Evolutionary conservation across 2,797 vertebrate genomes (phyloP).

Genomic region (Diglossa cyanea): DNA sequence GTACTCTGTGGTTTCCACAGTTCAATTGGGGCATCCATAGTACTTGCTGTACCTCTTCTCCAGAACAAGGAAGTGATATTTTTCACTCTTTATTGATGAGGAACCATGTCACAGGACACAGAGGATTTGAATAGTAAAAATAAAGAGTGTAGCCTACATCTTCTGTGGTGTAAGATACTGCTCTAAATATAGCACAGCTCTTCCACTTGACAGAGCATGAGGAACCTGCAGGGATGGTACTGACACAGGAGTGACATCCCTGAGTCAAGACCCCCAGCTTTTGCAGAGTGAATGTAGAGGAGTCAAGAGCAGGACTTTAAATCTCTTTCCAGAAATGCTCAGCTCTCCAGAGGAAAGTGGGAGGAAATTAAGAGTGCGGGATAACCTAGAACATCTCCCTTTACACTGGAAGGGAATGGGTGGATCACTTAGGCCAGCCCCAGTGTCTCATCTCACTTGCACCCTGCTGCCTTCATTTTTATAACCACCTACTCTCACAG

Average conservation of each 20-base stretch:
- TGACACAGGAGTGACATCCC: not conserved
- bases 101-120: not conserved
- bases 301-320: not conserved
- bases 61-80: not conserved
- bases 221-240: not conserved
- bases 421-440: not conserved
- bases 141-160: not conserved
- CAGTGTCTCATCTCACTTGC: not conserved
- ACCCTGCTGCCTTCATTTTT: not conserved
- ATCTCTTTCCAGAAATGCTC: not conserved
- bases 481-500: not conserved
- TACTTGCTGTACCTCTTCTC: not conserved
- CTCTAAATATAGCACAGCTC: not conserved
- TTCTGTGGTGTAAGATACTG: not conserved
- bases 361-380: not conserved
- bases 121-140: not conserved
- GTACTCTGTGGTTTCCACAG: not conserved
- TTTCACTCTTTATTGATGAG: not conserved
- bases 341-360: not conserved
- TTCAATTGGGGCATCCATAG: not conserved
- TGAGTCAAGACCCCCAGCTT: not conserved
- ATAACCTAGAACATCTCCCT: not conserved
- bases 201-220: not conserved
- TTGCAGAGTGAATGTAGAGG: not conserved
- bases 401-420: not conserved